A percentile compares a stretch with the other conserved stretches of the same genome.
Evolutionary conservation across 2,888 invertebrate genomes (phyloP).

Genomic region (Ptychoptera albimana): DNA sequence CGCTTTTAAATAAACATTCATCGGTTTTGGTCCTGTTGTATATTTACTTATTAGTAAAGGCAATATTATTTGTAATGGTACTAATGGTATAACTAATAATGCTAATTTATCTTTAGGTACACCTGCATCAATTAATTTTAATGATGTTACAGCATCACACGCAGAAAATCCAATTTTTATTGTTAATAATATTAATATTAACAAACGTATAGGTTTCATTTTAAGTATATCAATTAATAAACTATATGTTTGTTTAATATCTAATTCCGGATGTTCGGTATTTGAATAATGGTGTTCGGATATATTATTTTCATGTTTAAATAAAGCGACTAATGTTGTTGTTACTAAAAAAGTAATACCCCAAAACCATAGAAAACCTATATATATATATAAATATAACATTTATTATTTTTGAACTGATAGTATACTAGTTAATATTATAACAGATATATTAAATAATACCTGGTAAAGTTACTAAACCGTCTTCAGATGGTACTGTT

Average conservation of each 20-base stretch:
- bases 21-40: constrained; percentile 75
- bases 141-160: constrained; percentile 83
- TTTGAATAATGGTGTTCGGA: constrained; percentile 12
- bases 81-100: constrained; percentile 79
- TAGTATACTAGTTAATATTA: neutral
- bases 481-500: constrained; percentile 47
- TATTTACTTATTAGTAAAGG: constrained; percentile 62
- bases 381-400: constrained; percentile 18
- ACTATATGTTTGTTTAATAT: constrained; percentile 58
- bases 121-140: constrained; percentile 92
- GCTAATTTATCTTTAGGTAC: constrained; percentile 92
- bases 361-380: constrained; percentile 87
- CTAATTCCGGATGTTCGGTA: constrained; percentile 30
- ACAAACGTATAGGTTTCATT: constrained; percentile 62
- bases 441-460: constrained; percentile 8
- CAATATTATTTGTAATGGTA: constrained; percentile 84
- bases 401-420: constrained; percentile 1
- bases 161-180: constrained; percentile 91
- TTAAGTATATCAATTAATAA: constrained; percentile 68
- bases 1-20: constrained; percentile 76
- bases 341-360: constrained; percentile 78
- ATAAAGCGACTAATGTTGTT: constrained; percentile 74
- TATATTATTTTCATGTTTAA: constrained; percentile 60
- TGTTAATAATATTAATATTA: constrained; percentile 70
- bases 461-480: constrained; percentile 51